Percentiles rank a stretch among this genome's conserved stretches.
These are phyloP conservation scores for Dipodomys spectabilis DNA, from an alignment of 2,113 vertebrate species.

Conservation along the genomic window DNA sequence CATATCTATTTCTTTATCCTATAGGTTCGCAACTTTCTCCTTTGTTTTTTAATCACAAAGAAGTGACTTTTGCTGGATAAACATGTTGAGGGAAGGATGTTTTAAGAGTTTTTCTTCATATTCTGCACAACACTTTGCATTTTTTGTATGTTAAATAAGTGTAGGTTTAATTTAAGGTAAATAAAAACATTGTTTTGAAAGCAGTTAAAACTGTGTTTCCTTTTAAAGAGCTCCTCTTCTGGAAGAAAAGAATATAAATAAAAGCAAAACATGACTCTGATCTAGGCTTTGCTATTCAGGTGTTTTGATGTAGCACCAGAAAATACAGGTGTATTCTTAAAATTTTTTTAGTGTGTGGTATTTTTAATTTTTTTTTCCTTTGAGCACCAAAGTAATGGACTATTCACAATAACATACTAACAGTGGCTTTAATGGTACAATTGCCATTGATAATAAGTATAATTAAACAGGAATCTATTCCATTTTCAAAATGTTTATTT, in stretches of 20 bases:
- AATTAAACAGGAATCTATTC: constrained; percentile 61
- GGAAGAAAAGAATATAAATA: not conserved
- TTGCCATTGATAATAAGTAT: constrained; percentile 76
- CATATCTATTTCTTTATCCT: not conserved
- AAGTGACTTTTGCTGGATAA: not conserved
- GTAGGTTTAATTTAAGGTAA: constrained; percentile 11
- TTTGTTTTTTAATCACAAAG: not conserved
- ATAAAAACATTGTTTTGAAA: constrained; percentile 17
- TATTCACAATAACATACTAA: constrained; percentile 59
- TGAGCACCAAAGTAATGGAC: constrained; percentile 10
- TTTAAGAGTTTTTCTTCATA: constrained; percentile 9
- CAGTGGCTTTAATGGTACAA: constrained; percentile 72
- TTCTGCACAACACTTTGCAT: not conserved
- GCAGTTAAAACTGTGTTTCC: not conserved
- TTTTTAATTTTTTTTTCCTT: not conserved
- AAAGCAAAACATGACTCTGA: not conserved
- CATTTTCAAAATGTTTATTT: constrained; percentile 69
- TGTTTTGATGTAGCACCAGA: not conserved
- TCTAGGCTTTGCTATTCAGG: not conserved
- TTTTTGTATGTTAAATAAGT: not conserved
- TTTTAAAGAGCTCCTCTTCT: not conserved
- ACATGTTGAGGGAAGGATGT: not conserved
- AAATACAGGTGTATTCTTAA: not conserved
- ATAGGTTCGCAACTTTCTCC: not conserved
- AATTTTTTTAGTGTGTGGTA: constrained; percentile 49